Base-by-base conservation (phyloP, 2,113 vertebrate species). In the Xenus cinereus region DNA sequence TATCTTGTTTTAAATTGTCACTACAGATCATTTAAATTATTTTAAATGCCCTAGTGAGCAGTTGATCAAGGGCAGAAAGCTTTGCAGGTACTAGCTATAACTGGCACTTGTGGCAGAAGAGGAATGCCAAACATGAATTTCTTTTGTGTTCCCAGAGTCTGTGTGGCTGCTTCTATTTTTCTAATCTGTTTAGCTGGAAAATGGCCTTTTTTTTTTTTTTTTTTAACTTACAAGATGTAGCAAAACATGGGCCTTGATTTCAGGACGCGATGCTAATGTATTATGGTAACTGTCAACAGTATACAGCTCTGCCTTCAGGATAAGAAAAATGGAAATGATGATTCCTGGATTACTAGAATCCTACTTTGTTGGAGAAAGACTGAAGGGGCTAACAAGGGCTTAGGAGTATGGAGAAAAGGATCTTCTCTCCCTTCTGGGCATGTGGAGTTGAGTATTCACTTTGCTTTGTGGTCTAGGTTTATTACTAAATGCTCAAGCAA, bases 401-500 rank as follows among this genome's bases (percentile, higher is more conserved):
- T 78, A 82, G 10, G 12, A 68, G 14, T 43, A 23, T 19, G 39
- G 20, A 79, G 74, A 50, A 89, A 93, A 64, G 56, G 22, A 79
- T 75, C 37, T 90, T 73, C 51, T 73, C 26, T 75, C 23, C 33
- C 48, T 90, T 93, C 48, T 85, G 67, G 63, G 57, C 37, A 60
- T 3, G 10, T 32, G 32, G 56, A 89, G 27, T 51, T 76, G 66
- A 84, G 69, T 32, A 51, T 72, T 82, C 10, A 7, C 59, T 84
- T 75, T 64, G 35, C 59, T 87, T 85, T 93, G 82, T 91, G 85
- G 53, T 83, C 62, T 64, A 18, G 12, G 17, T 87, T 94, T 87
- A 60, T 33, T 91, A 39, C 20, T 85, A 68, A 90, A 89, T 27
- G 39, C 24, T 76, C 16, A 46, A 75, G 71, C 27, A 84, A 75